Evolutionary conservation across 2,888 invertebrate genomes (phyloP).

Genomic region (Bimastos eiseni): DNA sequence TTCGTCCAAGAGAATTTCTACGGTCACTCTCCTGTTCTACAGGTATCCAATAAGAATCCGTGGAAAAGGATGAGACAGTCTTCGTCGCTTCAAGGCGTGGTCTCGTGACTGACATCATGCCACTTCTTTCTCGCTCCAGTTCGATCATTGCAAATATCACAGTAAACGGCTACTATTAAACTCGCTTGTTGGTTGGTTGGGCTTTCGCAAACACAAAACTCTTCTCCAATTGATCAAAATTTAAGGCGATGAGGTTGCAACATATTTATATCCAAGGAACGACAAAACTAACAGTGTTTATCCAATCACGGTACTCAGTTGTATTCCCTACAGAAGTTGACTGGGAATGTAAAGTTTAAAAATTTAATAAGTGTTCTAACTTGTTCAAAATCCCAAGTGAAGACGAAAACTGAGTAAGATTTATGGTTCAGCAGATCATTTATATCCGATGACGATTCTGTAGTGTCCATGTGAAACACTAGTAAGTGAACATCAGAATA

Average conservation of each 20-base stretch:
- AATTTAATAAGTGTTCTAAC: neutral
- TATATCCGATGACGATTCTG: neutral
- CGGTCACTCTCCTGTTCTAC: slow-evolving; percentile 20
- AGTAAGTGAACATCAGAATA: neutral
- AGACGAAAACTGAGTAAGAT: neutral
- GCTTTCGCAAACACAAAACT: neutral
- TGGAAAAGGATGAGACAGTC: neutral
- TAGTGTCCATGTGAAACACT: neutral
- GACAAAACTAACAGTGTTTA: neutral
- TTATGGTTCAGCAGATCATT: neutral
- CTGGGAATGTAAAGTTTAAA: neutral
- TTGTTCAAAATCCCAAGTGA: neutral
- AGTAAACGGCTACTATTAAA: neutral
- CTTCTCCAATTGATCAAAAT: neutral
- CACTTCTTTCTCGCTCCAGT: neutral
- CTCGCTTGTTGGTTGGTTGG: neutral
- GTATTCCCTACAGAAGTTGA: neutral
- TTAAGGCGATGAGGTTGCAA: neutral
- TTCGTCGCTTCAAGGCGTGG: neutral
- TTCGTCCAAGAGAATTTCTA: neutral
- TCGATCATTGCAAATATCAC: slow-evolving; percentile 7
- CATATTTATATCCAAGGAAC: neutral
- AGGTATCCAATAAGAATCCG: neutral
- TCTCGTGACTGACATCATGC: slow-evolving; percentile 13
- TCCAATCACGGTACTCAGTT: neutral